A percentile compares a stretch with the other conserved stretches of the same genome.
These are phyloP conservation scores for Plecotus auritus DNA, from an alignment of 2,113 vertebrate genomes.

Conservation along the genomic window DNA sequence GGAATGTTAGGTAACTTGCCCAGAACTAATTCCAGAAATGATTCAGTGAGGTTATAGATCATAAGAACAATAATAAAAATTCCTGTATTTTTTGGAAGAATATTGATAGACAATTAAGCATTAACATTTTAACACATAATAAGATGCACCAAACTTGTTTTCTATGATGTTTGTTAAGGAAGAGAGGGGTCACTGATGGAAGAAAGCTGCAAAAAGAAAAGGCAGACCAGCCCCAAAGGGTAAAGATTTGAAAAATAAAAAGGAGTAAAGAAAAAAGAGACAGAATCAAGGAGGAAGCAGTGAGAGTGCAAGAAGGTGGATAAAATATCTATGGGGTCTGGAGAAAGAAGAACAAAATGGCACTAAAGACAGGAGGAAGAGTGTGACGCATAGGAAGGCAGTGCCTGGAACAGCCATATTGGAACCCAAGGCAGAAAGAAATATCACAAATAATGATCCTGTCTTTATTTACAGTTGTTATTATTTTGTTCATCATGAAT, in stretches of 20 bases:
- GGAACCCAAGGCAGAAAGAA: not conserved
- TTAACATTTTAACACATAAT: not conserved
- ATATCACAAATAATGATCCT: not conserved
- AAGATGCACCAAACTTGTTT: not conserved
- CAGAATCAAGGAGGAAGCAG: not conserved
- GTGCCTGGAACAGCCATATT: not conserved
- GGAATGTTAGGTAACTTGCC: not conserved
- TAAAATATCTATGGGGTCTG: too few relatives aligned
- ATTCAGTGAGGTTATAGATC: not conserved
- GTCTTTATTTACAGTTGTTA: not conserved
- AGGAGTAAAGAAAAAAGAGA: not conserved
- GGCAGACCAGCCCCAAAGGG: not conserved
- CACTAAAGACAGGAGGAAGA: accelerated
- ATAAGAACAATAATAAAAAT: not conserved
- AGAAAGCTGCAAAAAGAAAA: not conserved
- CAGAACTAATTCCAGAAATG: not conserved
- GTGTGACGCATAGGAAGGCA: not conserved
- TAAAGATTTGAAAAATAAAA: not conserved
- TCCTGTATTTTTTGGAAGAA: not conserved
- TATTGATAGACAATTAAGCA: not conserved
- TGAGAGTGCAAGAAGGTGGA: not conserved
- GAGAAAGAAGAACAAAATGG: too few relatives aligned
- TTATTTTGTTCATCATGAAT: not conserved
- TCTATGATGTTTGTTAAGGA: not conserved
- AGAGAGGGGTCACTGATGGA: not conserved